Conservation (phyloP, 2,888 invertebrate genomes). For the Trachelus iudaicus region DNA sequence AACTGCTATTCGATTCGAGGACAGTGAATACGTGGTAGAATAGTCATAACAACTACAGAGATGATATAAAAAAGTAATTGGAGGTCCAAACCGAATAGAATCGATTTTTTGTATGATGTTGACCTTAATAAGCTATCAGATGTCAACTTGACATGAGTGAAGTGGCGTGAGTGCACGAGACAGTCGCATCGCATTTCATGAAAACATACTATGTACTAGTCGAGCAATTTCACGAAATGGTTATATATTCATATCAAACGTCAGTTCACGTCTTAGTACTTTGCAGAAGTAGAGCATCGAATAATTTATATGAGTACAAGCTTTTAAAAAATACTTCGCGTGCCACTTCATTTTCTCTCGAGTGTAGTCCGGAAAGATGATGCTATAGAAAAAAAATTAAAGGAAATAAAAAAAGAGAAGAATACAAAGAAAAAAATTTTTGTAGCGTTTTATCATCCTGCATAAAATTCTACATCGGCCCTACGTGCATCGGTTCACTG, state of each 20-base stretch:
- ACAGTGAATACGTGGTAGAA: background rate
- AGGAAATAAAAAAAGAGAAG: background rate
- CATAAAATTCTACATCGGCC: background rate
- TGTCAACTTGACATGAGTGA: constrained; percentile 11
- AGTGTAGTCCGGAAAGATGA: background rate
- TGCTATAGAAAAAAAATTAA: background rate
- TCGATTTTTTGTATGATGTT: constrained; percentile 39
- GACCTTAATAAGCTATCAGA: constrained; percentile 32
- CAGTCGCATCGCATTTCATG: background rate
- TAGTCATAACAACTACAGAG: background rate
- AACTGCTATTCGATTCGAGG: background rate
- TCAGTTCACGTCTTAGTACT: background rate
- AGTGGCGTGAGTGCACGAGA: background rate
- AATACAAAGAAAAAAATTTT: background rate
- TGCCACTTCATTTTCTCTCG: background rate
- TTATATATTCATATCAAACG: background rate
- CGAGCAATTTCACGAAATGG: background rate
- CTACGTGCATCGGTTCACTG: too few species aligned
- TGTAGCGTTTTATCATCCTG: background rate
- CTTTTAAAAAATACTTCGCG: background rate
- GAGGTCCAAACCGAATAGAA: background rate
- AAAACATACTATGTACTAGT: background rate
- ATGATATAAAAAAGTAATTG: background rate
- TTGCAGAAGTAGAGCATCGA: background rate
- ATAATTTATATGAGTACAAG: background rate